Base-by-base conservation (phyloP, 2,113 vertebrate species). In the Bagarius yarrelli region DNA sequence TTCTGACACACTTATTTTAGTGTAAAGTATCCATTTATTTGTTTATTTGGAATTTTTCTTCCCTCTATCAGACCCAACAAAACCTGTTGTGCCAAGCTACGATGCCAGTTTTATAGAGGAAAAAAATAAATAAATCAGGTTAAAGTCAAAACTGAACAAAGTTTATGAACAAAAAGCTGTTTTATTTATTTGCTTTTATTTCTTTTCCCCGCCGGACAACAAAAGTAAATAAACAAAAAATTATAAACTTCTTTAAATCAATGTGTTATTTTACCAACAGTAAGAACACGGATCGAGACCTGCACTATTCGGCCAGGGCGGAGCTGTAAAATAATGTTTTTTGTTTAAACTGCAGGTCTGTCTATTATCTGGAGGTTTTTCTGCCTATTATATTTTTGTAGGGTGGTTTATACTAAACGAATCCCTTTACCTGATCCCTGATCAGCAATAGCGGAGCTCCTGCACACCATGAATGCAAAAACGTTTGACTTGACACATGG, bases 201-300 rank as follows among this genome's bases (percentile, higher is more conserved):
- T 91, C 92, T 91, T 56, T 89, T 88, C 79, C 61, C 88, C 85
- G 90, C 87, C 86, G 90, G 90, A 83, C 88, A 91, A 91, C 71
- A 87, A 85, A 87, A 82, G 74, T 72, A 81, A 81, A 88, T 86
- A 84, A 90, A 91, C 91, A 92, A 91, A 93, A 92, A 91, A 93
- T 91, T 91, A 93, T 92, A 92, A 92, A 92, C 85, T 85, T 90
- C 84, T 89, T 90, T 90, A 91, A 93, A 91, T 90, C 84, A 91
- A 89, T 87, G 91, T 87, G 90, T 52, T 88, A 89, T 89, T 84
- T 86, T 85, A 90, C 85, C 85, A 36, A 83, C 85, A 86, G 75
- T 78, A 86, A 67, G 89, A 90, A 90, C 87, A 90, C 87, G 83
- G 86, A 89, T 86, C 84, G 87, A 90, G 85, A 87, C 78, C 85